Base-by-base conservation (phyloP, 2,113 vertebrate species). In the Xiphorhynchus elegans region DNA sequence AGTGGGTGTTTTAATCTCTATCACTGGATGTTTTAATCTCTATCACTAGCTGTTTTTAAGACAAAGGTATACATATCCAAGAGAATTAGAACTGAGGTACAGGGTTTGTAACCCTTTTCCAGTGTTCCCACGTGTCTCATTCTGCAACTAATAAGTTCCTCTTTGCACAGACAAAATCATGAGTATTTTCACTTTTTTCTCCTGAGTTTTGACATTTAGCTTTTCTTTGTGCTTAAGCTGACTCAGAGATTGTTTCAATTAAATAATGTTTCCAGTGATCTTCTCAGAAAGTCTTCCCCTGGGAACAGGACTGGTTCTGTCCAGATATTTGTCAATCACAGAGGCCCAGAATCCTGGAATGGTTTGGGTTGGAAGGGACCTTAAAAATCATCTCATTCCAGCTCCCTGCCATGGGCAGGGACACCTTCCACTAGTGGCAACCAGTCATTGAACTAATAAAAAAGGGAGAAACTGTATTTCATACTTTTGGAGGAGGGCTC, bases 151-250 rank as follows among this genome's bases (percentile, higher is more conserved):
- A 69, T 20, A 17, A 3, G 23, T 4, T 52, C 7, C 13, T 44
- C 7, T 49, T 33, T 55, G 3, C 50, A 37, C 0, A 0, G 21
- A 26, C 4, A 58, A 89, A 68, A n/a, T 62, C 3, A 5, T 18
- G 16, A 0, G 1, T 11, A 3, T 69, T 84, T 68, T 72, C 56
- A 47, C 9, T 23, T 62, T 69, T 73, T 14, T 26, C 11, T n/a
- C 15, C 15, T 26, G 15, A 24, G 0, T 84, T 91, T 77, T 80
- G 20, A 42, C 4, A 26, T 2, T 6, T 2, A 40, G 35, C 3
- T 85, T 85, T 88, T 70, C 20, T 80, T 50, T 37, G 33, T 50
- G 33, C 52, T 52, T 49, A 68, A 58, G 7, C 63, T 75, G 64
- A 8, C 19, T 87, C 2, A 28, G 15, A 50, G 37, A 23, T 74